Conservation (phyloP, 2,797 vertebrate species). For the Enteromius anoplus region DNA sequence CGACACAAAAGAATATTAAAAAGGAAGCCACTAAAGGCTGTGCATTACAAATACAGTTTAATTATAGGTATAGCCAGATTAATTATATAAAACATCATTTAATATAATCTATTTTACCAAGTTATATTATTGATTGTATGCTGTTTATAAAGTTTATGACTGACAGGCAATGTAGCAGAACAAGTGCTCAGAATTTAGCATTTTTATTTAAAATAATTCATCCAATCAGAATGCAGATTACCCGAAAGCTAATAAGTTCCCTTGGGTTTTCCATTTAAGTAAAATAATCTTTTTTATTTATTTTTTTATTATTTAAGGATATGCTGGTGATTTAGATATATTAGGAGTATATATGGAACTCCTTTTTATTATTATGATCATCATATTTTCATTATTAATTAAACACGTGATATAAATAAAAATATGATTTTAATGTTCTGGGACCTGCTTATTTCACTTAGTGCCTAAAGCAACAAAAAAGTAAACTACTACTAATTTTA, state of each 20-base stretch:
- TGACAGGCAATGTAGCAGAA: neutral
- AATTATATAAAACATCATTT: neutral
- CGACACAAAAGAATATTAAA: neutral
- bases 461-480: neutral
- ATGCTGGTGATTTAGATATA: neutral
- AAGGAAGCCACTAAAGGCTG: neutral
- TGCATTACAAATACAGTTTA: neutral
- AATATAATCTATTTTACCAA: neutral
- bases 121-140: neutral
- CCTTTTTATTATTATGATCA: neutral
- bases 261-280: neutral
- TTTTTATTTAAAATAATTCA: neutral
- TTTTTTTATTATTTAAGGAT: too few species aligned
- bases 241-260: neutral
- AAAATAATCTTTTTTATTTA: neutral
- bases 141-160: too few species aligned
- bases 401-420: neutral
- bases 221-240: neutral
- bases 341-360: neutral
- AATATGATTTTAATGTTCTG: neutral
- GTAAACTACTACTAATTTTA: conserved; percentile 8
- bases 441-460: neutral
- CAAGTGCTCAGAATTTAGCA: neutral
- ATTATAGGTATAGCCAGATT: neutral
- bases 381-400: neutral